Conservation (phyloP, 2,888 invertebrate species). For the Tipula helvola region DNA sequence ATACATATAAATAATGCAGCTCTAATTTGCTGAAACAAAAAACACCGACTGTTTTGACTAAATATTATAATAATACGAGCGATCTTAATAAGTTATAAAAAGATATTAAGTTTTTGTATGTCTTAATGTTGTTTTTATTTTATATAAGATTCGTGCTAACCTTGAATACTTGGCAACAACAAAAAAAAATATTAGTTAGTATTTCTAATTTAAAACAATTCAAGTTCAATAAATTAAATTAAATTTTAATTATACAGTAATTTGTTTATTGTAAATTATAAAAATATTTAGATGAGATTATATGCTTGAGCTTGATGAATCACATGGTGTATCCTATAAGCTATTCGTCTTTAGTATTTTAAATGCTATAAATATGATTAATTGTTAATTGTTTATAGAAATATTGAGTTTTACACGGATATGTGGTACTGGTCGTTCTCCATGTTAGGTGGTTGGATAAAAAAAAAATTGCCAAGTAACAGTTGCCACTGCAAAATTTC, state of each 20-base stretch:
- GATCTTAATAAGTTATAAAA: not conserved
- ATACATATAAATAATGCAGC: not conserved
- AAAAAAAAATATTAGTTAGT: not conserved
- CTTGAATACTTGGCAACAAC: not conserved
- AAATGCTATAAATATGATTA: not conserved
- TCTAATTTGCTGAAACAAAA: not conserved
- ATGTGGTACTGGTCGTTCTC: too few species aligned
- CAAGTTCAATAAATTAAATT: slow-evolving; percentile 4
- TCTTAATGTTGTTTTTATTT: not conserved
- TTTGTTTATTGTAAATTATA: not conserved
- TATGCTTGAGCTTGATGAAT: not conserved
- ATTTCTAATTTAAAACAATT: not conserved
- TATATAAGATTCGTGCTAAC: not conserved
- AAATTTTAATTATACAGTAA: not conserved
- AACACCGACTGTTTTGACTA: not conserved
- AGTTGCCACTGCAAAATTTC: too few species aligned
- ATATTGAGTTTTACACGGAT: too few species aligned
- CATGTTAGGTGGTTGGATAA: too few species aligned
- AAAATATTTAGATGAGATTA: not conserved
- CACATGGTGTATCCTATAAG: not conserved
- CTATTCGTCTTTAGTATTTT: not conserved
- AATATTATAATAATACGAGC: not conserved
- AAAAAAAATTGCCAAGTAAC: too few species aligned
- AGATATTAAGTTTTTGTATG: not conserved
- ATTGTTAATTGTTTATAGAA: not conserved